Evolutionary conservation across 2,888 invertebrate genomes (phyloP), one percentile per base, ranked within the genome.

Genomic region (Tetanocera ferruginea): DNA sequence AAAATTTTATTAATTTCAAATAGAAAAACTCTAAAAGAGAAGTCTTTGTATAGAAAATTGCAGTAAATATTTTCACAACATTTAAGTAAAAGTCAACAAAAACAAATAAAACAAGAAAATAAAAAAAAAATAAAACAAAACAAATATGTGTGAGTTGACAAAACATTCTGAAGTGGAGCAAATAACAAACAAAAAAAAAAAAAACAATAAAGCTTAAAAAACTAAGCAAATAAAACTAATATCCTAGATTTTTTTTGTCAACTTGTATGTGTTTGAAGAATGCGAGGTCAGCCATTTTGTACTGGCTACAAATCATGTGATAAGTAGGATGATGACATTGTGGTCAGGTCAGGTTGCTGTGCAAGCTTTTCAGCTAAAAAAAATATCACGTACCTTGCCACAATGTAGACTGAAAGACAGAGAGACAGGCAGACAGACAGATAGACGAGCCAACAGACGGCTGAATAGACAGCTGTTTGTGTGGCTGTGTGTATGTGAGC

Each of bases 401-500:
- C 28, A 28, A 28, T 17, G 23, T 17, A 62, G 62, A 62, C 17
- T 1, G 28, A 25, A 17, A 62, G 52, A 49, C 60, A 31, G 37
- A 37, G 17, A 19, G 43, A 14, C 51, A 76, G 75, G 11, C 71
- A 69, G 31, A 31, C 57, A 57, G 57, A 51, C 31, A 57, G 37
- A 64, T 43, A 23, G 37, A 2, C 0, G 14, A 19, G 25, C 67
- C 5, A 67, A 2, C 31, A 49, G 23, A 67, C 19, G 25, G 43
- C 23, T 43, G 14, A 9, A 25, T 43, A 31, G 25, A 52, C 62
- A 62, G 43, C 31, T 6, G 49, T 23, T 9, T 55, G 74, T 81
- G 81, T 43, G 34, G 0, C n/a, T 60, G 64, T 69, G 51, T 83
- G 83, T 76, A 80, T 79, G 81, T 81, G 77, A 77, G 75, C 79